These are phyloP conservation scores for Pachyramphus minor DNA, from an alignment of 2,113 vertebrate genomes.

Conservation along the genomic window DNA sequence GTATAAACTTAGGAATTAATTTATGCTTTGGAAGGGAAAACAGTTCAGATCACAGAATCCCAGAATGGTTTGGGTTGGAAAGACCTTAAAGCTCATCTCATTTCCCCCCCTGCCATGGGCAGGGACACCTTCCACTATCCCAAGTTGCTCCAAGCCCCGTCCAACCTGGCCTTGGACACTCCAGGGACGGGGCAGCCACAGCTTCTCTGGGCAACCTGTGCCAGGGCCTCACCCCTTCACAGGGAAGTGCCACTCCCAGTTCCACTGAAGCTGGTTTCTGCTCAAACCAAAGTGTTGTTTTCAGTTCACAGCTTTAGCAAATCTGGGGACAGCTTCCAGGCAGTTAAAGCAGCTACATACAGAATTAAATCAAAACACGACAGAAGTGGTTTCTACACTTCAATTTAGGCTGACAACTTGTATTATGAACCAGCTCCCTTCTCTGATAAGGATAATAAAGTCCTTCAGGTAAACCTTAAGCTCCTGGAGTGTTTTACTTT, in stretches of 20 bases:
- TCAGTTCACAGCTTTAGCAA: neutral
- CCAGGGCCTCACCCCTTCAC: neutral
- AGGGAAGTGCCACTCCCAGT: neutral
- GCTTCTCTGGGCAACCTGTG: neutral
- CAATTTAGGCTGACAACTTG: neutral
- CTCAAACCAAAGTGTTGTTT: neutral
- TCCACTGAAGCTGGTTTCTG: neutral
- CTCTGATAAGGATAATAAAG: neutral
- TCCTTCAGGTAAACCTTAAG: neutral
- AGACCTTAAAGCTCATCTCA: neutral
- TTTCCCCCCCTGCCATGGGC: neutral
- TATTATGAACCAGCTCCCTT: neutral
- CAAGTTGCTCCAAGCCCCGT: rapidly evolving
- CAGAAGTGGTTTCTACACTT: neutral
- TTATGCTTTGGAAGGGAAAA: neutral
- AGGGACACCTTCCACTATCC: rapidly evolving
- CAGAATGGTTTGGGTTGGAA: neutral
- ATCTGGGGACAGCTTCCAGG: neutral
- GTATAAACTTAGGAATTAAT: neutral
- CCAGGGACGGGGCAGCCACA: neutral
- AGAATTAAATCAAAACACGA: neutral
- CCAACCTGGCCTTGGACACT: rapidly evolving
- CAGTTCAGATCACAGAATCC: neutral
- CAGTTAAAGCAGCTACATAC: neutral
- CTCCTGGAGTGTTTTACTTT: neutral